These are phyloP conservation scores for Parnassius apollo DNA, from an alignment of 2,888 invertebrate genomes.

Conservation along the genomic window DNA sequence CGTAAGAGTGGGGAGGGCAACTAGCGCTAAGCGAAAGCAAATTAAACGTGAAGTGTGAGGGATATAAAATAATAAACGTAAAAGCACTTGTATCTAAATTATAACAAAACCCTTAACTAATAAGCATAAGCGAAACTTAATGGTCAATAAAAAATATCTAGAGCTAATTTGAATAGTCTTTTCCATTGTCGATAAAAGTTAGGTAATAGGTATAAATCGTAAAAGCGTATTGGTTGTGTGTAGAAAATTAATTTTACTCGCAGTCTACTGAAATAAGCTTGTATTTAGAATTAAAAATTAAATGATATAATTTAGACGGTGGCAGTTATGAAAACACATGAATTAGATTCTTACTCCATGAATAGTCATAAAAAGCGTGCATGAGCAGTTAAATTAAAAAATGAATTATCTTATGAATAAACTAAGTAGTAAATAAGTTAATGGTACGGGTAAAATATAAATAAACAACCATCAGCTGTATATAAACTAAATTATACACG, in stretches of 20 bases:
- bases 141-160: too few species aligned
- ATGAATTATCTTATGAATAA: conserved; percentile 1
- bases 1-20: conserved; percentile 53
- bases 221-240: neutral
- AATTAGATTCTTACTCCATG: too few species aligned
- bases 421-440: neutral
- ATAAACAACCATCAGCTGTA: too few species aligned
- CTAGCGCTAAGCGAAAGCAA: conserved; percentile 63
- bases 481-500: neutral
- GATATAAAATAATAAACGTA: conserved; percentile 17
- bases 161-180: too few species aligned
- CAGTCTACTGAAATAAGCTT: too few species aligned
- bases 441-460: too few species aligned
- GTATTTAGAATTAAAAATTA: too few species aligned
- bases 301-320: too few species aligned
- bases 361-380: conserved; percentile 26
- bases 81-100: conserved; percentile 5
- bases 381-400: conserved; percentile 11
- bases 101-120: conserved; percentile 2
- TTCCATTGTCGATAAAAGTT: too few species aligned
- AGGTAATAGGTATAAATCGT: neutral
- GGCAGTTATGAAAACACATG: too few species aligned
- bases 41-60: conserved; percentile 35
- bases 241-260: neutral
- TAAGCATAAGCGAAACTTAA: neutral